A percentile compares a stretch with the other conserved stretches of the same genome.
Conservation (phyloP, 1,140 invertebrate species). For the Oedothorax gibbosus region DNA sequence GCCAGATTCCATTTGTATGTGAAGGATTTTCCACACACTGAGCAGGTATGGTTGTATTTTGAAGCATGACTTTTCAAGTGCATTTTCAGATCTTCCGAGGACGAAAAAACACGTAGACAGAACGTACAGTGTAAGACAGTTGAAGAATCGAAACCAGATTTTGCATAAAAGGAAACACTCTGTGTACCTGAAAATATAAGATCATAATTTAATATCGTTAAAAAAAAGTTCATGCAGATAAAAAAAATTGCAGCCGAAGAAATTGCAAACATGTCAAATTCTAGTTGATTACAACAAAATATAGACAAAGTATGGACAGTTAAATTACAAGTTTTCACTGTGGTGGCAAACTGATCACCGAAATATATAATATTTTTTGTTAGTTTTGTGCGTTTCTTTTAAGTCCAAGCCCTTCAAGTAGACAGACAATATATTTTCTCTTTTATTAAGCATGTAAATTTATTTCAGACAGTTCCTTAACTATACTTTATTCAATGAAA, state of each 20-base stretch:
- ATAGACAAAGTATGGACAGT: too few relatives aligned
- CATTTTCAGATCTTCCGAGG: slow-evolving; percentile 83
- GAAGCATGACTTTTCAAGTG: slow-evolving; percentile 94
- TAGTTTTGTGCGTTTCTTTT: too few relatives aligned
- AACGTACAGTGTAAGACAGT: slow-evolving; percentile 69
- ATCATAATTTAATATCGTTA: background rate
- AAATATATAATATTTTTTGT: too few relatives aligned
- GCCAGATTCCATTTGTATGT: slow-evolving; percentile 79
- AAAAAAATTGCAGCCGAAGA: background rate
- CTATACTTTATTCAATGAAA: too few relatives aligned
- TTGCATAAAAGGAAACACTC: background rate
- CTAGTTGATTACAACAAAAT: too few relatives aligned
- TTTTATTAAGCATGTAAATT: too few relatives aligned
- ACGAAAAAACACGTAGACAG: slow-evolving; percentile 72
- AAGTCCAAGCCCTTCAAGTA: too few relatives aligned
- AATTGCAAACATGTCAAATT: too few relatives aligned
- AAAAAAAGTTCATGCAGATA: background rate
- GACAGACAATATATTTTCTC: too few relatives aligned
- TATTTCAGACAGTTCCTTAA: too few relatives aligned
- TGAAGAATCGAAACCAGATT: slow-evolving; percentile 65
- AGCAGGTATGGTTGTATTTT: slow-evolving; percentile 91
- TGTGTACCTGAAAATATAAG: background rate
- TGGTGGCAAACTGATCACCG: too few relatives aligned
- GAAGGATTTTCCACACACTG: slow-evolving; percentile 75
- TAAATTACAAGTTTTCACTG: too few relatives aligned